Conservation (phyloP, 1,140 invertebrate species). For the Oreohelix idahoensis region DNA sequence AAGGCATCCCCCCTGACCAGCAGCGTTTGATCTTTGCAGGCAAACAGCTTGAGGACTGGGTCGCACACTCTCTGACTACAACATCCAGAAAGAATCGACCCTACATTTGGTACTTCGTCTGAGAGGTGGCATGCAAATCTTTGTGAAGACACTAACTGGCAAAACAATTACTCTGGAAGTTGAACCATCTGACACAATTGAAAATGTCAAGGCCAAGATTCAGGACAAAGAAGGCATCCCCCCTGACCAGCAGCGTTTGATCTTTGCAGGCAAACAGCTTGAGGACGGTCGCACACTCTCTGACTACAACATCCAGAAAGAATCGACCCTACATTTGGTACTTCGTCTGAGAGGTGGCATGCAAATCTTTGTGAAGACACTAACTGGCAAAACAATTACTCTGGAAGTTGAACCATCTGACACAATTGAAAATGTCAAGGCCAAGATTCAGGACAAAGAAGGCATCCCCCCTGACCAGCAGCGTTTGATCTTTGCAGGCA, state of each 20-base stretch:
- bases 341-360: conserved; percentile 78
- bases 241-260: conserved; percentile 6
- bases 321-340: conserved; percentile 81
- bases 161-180: conserved; percentile 77
- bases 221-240: conserved; percentile 73
- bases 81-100: conserved; percentile 75
- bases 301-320: conserved; percentile 24
- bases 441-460: conserved; percentile 72
- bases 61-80: conserved; percentile 80
- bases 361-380: conserved; percentile 94
- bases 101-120: conserved; percentile 38
- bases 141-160: conserved; percentile 80
- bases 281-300: conserved; percentile 76
- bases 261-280: conserved; percentile 76
- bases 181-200: conserved; percentile 73
- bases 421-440: conserved; percentile 84
- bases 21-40: conserved; percentile 23
- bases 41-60: conserved; percentile 26
- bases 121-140: conserved; percentile 74
- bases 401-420: conserved; percentile 74
- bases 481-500: conserved; percentile 75
- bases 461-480: conserved; percentile 19
- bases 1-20: conserved; percentile 13
- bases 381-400: conserved; percentile 72
- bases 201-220: conserved; percentile 92